phyloP scores from a whole-genome alignment of 2,797 vertebrate genomes.

The Smutsia gigantea region DNA sequence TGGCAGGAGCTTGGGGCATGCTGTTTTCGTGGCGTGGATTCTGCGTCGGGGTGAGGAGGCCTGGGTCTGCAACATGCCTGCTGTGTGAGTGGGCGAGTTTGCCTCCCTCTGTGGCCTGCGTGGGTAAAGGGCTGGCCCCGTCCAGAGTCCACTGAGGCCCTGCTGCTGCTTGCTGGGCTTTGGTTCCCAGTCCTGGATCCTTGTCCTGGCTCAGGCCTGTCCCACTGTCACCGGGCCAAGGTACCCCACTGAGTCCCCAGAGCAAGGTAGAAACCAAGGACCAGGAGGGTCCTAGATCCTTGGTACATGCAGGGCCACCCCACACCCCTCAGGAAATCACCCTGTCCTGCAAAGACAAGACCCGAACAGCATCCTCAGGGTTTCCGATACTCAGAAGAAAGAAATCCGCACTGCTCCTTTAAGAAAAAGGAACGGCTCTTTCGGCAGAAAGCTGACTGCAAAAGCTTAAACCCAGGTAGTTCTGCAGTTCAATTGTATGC shows the following conservation, averaged over 20 bases:
- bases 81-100: rapidly evolving
- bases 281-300: neutral
- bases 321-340: neutral
- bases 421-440: neutral
- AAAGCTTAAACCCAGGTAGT: neutral
- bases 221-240: rapidly evolving
- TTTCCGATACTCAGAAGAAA: neutral
- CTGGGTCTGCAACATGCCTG: too few species aligned
- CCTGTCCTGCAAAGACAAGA: neutral
- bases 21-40: neutral
- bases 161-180: neutral
- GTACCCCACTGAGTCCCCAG: neutral
- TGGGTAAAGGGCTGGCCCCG: too few species aligned
- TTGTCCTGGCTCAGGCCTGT: rapidly evolving
- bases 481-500: neutral
- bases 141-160: neutral
- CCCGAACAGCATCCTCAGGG: too few species aligned
- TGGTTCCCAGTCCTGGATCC: neutral
- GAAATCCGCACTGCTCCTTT: neutral
- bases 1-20: neutral
- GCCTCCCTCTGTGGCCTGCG: neutral
- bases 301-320: rapidly evolving
- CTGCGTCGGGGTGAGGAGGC: neutral
- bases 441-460: neutral
- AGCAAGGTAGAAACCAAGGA: neutral